These are phyloP conservation scores for Tiliacea aurago DNA, from an alignment of 2,888 invertebrate genomes.

Conservation along the genomic window DNA sequence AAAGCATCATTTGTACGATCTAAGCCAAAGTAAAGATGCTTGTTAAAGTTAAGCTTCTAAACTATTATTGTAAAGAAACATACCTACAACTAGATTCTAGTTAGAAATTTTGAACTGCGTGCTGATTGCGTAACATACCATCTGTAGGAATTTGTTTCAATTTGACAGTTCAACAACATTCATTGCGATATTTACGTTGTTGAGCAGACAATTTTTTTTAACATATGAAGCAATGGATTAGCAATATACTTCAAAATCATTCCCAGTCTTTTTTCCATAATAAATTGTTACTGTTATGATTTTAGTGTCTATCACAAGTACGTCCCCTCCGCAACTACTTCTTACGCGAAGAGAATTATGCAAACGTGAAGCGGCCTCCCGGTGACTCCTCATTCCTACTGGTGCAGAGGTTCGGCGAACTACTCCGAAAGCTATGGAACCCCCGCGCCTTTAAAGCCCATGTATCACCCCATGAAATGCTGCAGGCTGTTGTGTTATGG, in stretches of 20 bases:
- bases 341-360: conserved; percentile 97
- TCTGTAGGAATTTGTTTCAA: too few relatives aligned
- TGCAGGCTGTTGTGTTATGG: conserved; percentile 99
- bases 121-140: too few relatives aligned
- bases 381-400: conserved; percentile 98
- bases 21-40: background rate
- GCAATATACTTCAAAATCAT: too few relatives aligned
- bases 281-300: too few relatives aligned
- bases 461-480: conserved; percentile 99
- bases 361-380: conserved; percentile 96
- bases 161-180: too few relatives aligned
- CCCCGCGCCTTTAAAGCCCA: conserved; percentile 99
- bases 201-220: too few relatives aligned
- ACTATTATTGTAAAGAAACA: background rate
- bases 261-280: too few relatives aligned
- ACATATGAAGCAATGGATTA: too few relatives aligned
- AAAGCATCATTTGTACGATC: background rate
- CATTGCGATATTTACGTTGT: too few relatives aligned
- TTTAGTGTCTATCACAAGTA: conserved; percentile 98
- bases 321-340: conserved; percentile 98
- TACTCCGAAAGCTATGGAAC: conserved; percentile 99
- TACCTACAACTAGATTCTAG: background rate
- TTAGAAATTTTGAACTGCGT: background rate
- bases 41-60: too few relatives aligned
- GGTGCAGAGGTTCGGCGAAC: conserved; percentile 98